phyloP scores from a whole-genome alignment of 2,113 vertebrate species.

The Neotragus moschatus region DNA sequence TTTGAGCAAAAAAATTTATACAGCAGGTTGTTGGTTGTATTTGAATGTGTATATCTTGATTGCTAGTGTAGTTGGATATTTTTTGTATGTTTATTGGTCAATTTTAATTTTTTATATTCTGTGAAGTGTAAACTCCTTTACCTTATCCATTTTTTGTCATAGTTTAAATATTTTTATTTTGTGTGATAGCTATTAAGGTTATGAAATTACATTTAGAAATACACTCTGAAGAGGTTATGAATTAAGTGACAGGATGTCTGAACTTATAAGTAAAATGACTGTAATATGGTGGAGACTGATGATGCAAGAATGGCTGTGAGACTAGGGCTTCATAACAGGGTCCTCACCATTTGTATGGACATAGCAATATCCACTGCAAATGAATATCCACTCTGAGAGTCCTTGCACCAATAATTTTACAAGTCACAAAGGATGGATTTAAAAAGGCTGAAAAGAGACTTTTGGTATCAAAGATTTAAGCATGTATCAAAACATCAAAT shows the following conservation, averaged over 20 bases:
- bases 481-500: background rate
- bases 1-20: background rate
- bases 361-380: background rate
- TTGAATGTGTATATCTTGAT: background rate
- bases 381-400: background rate
- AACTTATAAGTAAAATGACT: background rate
- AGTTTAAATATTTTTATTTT: background rate
- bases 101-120: background rate
- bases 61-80: background rate
- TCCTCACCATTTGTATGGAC: background rate
- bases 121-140: background rate
- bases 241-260: background rate
- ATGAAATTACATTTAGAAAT: background rate
- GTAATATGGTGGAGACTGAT: background rate
- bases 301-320: background rate
- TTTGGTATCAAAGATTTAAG: background rate
- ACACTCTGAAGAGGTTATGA: background rate
- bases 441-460: background rate
- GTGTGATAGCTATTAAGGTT: background rate
- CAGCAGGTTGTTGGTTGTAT: background rate
- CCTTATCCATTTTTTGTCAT: background rate
- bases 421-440: background rate
- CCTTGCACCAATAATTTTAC: background rate
- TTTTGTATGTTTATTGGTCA: background rate
- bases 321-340: background rate